A percentile compares a stretch with the other conserved stretches of the same genome.
Conservation (phyloP, 2,113 vertebrate species). For the Carlito syrichta region DNA sequence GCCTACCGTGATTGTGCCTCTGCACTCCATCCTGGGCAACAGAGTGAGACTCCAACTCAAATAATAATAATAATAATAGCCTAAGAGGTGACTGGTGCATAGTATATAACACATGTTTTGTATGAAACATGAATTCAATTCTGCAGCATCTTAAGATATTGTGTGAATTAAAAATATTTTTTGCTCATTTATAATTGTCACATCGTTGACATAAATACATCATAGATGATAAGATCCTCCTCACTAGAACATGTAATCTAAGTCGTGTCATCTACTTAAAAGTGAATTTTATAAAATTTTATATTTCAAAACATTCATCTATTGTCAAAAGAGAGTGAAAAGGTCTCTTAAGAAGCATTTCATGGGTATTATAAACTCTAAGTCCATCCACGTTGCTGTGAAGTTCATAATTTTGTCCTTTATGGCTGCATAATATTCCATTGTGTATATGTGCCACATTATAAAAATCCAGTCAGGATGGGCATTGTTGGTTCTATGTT, state of each 20-base stretch:
- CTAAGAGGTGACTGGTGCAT: background rate
- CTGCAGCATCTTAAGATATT: background rate
- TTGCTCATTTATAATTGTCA: background rate
- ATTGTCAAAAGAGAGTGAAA: background rate
- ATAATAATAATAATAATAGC: too few species aligned
- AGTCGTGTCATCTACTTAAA: background rate
- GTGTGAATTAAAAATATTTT: background rate
- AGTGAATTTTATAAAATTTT: slow-evolving; percentile 15
- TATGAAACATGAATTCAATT: background rate
- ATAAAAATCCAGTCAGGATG: too few species aligned
- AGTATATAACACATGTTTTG: background rate
- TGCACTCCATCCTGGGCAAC: too few species aligned
- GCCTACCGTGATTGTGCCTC: too few species aligned
- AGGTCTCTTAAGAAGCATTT: background rate
- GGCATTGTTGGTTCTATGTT: too few species aligned
- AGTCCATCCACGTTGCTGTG: too few species aligned
- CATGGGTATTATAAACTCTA: too few species aligned
- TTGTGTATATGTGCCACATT: too few species aligned
- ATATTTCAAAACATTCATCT: background rate
- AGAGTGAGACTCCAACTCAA: too few species aligned
- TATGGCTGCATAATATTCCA: too few species aligned
- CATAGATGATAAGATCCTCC: background rate
- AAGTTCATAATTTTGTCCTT: too few species aligned
- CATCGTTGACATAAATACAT: background rate
- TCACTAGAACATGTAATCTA: background rate